Percentiles rank a stretch among this genome's conserved stretches.
Evolutionary conservation across 2,888 invertebrate species (phyloP).

Genomic region (Hecatera dysodea): DNA sequence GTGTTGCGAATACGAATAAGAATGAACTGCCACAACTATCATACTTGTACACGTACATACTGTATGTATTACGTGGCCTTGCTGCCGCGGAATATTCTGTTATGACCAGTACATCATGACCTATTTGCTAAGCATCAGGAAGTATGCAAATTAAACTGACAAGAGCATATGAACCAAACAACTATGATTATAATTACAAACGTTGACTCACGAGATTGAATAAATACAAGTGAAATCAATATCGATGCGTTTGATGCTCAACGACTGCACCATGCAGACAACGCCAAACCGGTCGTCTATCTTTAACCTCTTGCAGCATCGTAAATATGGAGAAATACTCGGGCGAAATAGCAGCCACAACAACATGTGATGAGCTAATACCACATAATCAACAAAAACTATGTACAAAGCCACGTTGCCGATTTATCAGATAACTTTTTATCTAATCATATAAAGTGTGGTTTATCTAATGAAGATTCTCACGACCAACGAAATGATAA

Average conservation of each 20-base stretch:
- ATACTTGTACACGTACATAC: constrained; percentile 52
- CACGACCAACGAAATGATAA: constrained; percentile 70
- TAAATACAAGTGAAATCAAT: constrained; percentile 68
- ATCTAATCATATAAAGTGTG: constrained; percentile 73
- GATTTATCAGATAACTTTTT: constrained; percentile 58
- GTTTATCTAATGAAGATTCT: constrained; percentile 72
- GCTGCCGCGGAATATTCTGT: constrained; percentile 68
- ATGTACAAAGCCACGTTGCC: constrained; percentile 31
- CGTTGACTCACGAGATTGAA: constrained; percentile 39
- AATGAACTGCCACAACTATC: constrained; percentile 72
- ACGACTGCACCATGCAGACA: constrained; percentile 59
- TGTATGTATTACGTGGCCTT: constrained; percentile 68
- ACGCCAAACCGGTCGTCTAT: constrained; percentile 73
- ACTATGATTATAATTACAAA: constrained; percentile 37
- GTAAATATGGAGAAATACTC: constrained; percentile 62
- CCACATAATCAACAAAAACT: constrained; percentile 44
- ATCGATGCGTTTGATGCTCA: constrained; percentile 65
- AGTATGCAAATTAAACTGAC: constrained; percentile 46
- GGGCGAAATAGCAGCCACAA: constrained; percentile 50
- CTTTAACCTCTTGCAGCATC: constrained; percentile 77
- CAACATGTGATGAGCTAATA: constrained; percentile 41
- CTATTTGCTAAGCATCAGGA: constrained; percentile 40
- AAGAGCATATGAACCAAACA: constrained; percentile 40
- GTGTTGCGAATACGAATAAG: constrained; percentile 74
- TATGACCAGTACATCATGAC: constrained; percentile 50